Evolutionary conservation across 2,113 vertebrate genomes (phyloP).

Genomic region (Hyperoodon ampullatus): DNA sequence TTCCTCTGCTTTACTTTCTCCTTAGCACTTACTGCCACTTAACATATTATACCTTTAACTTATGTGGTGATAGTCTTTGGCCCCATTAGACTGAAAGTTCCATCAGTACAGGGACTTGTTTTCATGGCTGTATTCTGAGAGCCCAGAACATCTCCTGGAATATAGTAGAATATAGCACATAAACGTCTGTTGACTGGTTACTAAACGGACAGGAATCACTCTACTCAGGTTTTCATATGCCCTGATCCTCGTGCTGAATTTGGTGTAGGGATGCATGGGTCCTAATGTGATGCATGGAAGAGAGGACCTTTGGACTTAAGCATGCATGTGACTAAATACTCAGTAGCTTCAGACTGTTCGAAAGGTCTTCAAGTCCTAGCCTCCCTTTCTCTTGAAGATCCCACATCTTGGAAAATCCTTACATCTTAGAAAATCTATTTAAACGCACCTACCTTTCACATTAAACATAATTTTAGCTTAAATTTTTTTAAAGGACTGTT

Average conservation of each 20-base stretch:
- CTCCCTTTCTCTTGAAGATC: not conserved
- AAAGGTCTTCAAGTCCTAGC: not conserved
- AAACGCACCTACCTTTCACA: not conserved
- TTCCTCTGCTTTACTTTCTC: not conserved
- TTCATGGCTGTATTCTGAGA: not conserved
- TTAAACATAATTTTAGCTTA: not conserved
- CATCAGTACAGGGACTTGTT: not conserved
- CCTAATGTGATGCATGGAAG: not conserved
- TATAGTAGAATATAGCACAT: too few species aligned
- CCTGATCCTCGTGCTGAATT: not conserved
- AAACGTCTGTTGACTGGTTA: not conserved
- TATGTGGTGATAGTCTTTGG: not conserved
- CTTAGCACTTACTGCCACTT: not conserved
- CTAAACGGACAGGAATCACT: not conserved
- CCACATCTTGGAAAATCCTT: not conserved
- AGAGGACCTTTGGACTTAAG: not conserved
- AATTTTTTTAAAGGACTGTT: not conserved
- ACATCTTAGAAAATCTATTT: not conserved
- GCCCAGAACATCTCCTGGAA: not conserved
- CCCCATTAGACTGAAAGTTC: not conserved
- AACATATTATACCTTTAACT: not conserved
- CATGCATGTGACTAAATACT: not conserved
- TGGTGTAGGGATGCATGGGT: too few species aligned
- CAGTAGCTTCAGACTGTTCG: not conserved
- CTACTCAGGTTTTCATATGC: not conserved